Evolutionary conservation across 1,140 invertebrate genomes (phyloP).

Genomic region (Conus betulinus): DNA sequence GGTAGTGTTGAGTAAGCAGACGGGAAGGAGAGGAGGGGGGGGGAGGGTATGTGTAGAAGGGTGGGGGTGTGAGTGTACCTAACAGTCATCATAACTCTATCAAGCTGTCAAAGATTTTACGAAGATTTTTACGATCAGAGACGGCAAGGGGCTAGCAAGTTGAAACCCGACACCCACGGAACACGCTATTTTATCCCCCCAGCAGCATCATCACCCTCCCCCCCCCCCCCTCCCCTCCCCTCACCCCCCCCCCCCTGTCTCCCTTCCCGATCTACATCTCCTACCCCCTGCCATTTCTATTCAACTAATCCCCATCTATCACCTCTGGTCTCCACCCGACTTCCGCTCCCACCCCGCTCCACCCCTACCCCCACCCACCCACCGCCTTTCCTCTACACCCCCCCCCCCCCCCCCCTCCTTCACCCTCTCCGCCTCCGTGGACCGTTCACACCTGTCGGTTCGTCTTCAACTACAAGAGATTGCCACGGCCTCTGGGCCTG

Average conservation of each 20-base stretch:
- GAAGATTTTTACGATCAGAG: not conserved
- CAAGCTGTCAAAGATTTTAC: not conserved
- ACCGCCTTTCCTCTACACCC: too few relatives aligned
- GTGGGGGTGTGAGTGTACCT: not conserved
- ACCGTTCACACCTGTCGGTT: too few relatives aligned
- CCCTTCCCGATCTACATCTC: not conserved
- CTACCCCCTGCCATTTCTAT: not conserved
- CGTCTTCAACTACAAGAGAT: too few relatives aligned
- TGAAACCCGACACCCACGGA: not conserved
- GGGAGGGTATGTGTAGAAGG: not conserved
- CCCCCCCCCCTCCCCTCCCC: too few relatives aligned
- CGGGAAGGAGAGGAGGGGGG: not conserved
- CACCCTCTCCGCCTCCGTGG: too few relatives aligned
- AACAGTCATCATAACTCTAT: constrained; percentile 1
- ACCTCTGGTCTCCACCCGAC: not conserved
- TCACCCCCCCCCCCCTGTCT: too few relatives aligned
- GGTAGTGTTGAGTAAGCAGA: not conserved
- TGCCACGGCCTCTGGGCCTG: too few relatives aligned
- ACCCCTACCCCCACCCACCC: too few relatives aligned
- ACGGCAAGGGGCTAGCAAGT: not conserved
- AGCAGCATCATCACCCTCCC: too few relatives aligned
- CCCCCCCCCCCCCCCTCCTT: too few relatives aligned
- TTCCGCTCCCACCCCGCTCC: not conserved
- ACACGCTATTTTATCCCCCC: not conserved
- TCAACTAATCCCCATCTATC: not conserved